A percentile compares a stretch with the other conserved stretches of the same genome.
Evolutionary conservation across 53 echinoderm and acorn worm species (phyloP).

Genomic region (Antedon mediterranea): DNA sequence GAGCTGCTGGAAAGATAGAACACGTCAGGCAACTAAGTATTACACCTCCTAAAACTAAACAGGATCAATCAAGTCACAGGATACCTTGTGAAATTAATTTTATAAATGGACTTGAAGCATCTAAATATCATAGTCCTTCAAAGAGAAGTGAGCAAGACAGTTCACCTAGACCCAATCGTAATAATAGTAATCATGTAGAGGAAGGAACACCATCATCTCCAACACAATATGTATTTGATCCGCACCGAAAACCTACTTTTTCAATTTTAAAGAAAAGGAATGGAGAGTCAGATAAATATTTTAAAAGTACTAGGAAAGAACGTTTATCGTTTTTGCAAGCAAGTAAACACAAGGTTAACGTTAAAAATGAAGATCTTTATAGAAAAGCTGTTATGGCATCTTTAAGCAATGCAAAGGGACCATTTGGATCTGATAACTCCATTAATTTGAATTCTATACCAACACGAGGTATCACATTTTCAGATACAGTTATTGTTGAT

Average conservation of each 20-base stretch:
- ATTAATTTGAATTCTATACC: background rate
- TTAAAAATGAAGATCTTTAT: constrained; percentile 23
- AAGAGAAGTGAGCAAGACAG: background rate
- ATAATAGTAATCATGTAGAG: background rate
- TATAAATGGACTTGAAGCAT: background rate
- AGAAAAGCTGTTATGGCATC: background rate
- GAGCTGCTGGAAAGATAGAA: constrained; percentile 64
- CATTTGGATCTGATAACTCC: background rate
- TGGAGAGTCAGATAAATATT: background rate
- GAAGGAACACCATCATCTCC: constrained; percentile 21
- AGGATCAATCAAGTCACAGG: background rate
- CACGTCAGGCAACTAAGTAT: constrained; percentile 3
- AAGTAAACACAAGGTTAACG: constrained; percentile 32
- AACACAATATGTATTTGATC: constrained; percentile 63
- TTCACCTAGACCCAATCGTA: background rate
- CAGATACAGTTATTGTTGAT: constrained; percentile 78
- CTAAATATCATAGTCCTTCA: background rate
- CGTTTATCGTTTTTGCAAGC: constrained; percentile 33
- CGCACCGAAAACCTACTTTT: constrained; percentile 45
- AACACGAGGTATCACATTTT: constrained; percentile 65
- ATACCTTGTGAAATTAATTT: background rate
- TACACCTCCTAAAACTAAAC: background rate
- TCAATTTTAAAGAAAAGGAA: constrained; percentile 60
- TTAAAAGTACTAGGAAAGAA: constrained; percentile 17
- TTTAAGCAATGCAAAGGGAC: background rate